Conservation (phyloP, 2,797 vertebrate species). For the Melanogrammus aeglefinus region DNA sequence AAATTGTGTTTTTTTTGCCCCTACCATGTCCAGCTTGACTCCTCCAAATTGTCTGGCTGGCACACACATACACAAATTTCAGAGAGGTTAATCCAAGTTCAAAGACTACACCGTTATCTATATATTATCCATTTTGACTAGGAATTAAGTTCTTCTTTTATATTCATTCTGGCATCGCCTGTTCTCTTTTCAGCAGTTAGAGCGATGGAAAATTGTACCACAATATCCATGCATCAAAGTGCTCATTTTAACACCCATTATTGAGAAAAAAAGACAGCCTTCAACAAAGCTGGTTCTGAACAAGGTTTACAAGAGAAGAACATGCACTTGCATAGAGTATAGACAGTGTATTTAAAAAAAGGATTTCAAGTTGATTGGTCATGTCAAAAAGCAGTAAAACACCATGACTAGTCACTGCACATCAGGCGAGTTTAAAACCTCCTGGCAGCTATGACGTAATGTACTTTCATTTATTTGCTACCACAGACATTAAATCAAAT, state of each 20-base stretch:
- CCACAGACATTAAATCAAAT: slow-evolving; percentile 4
- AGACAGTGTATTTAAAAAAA: not conserved
- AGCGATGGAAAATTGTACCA: not conserved
- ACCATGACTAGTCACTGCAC: not conserved
- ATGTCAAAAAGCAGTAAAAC: not conserved
- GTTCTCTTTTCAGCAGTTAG: not conserved
- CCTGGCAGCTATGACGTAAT: not conserved
- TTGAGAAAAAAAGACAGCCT: not conserved
- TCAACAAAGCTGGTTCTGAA: not conserved
- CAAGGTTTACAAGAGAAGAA: not conserved
- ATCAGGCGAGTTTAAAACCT: not conserved
- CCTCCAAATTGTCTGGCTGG: not conserved
- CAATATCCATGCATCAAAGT: not conserved
- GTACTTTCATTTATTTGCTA: not conserved
- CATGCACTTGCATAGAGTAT: not conserved
- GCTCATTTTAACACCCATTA: not conserved
- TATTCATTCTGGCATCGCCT: not conserved
- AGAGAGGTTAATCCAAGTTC: not conserved
- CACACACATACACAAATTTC: not conserved
- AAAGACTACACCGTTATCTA: not conserved
- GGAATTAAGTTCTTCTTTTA: not conserved
- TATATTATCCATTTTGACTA: not conserved
- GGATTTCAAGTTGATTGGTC: not conserved
- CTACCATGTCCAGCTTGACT: not conserved
- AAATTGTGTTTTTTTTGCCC: not conserved